phyloP scores from a whole-genome alignment of 92 coral and sea anemone genomes.

The Parazoanthus darwini region DNA sequence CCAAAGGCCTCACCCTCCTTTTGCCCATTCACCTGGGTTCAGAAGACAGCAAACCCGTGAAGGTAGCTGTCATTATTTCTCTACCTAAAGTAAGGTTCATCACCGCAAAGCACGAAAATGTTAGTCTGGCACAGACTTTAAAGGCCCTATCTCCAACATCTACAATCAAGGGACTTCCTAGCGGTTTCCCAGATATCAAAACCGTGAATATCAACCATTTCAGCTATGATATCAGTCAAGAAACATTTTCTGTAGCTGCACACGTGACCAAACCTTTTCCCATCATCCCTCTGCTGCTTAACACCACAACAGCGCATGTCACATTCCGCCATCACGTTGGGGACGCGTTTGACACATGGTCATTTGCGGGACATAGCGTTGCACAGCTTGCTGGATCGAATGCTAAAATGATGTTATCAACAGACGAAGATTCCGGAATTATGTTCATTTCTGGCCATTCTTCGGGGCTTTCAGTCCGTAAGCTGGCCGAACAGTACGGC shows the following conservation, averaged over 20 bases:
- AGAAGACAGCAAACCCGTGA: slow-evolving; percentile 73
- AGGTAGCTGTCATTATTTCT: slow-evolving; percentile 77
- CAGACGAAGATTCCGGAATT: slow-evolving; percentile 70
- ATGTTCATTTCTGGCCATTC: slow-evolving; percentile 74
- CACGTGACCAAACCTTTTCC: slow-evolving; percentile 65
- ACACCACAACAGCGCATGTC: slow-evolving; percentile 65
- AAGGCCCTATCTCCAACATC: slow-evolving; percentile 90
- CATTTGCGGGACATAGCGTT: slow-evolving; percentile 71
- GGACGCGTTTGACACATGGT: slow-evolving; percentile 87
- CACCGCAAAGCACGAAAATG: slow-evolving; percentile 77
- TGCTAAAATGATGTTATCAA: slow-evolving; percentile 65
- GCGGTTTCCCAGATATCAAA: slow-evolving; percentile 78
- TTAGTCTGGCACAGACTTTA: slow-evolving; percentile 79
- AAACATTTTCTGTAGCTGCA: slow-evolving; percentile 74
- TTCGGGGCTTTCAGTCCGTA: slow-evolving; percentile 67
- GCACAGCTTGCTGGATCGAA: slow-evolving; percentile 76
- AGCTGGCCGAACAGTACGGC: slow-evolving; percentile 71
- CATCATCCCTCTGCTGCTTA: slow-evolving; percentile 76
- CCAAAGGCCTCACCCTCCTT: slow-evolving; percentile 85
- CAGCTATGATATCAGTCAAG: slow-evolving; percentile 83
- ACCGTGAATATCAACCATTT: slow-evolving; percentile 73
- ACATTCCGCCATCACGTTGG: slow-evolving; percentile 86
- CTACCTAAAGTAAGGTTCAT: slow-evolving; percentile 73
- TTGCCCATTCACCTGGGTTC: slow-evolving; percentile 82
- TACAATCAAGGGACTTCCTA: slow-evolving; percentile 65